Evolutionary conservation across 1,140 invertebrate species (phyloP).

Genomic region (Sycophila sp.): DNA sequence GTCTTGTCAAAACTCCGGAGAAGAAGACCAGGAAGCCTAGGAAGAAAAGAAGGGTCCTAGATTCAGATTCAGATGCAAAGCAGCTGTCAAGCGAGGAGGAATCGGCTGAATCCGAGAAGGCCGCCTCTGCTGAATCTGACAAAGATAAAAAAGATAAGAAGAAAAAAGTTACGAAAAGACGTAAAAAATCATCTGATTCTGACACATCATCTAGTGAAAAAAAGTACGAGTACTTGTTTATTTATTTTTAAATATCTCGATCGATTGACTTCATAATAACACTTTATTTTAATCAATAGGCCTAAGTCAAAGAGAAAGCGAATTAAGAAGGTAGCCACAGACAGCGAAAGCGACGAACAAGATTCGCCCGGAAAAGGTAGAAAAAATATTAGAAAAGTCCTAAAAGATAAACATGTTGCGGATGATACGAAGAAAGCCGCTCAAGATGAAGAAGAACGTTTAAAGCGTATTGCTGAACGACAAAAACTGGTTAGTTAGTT

Average conservation of each 20-base stretch:
- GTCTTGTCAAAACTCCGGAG: conserved; percentile 29
- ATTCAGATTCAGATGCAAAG: conserved; percentile 58
- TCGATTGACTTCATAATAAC: neutral
- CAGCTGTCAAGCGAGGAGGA: conserved; percentile 31
- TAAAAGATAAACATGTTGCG: conserved; percentile 82
- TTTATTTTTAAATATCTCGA: too few relatives aligned
- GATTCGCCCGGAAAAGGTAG: conserved; percentile 65
- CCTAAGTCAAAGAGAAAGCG: conserved; percentile 56
- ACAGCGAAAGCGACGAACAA: conserved; percentile 51
- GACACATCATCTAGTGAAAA: conserved; percentile 39
- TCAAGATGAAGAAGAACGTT: conserved; percentile 87
- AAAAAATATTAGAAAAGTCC: conserved; percentile 87
- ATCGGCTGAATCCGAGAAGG: conserved; percentile 31
- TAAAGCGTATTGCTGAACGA: conserved; percentile 85
- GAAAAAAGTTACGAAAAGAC: conserved; percentile 44
- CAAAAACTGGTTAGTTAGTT: conserved; percentile 82
- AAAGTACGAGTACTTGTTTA: too few relatives aligned
- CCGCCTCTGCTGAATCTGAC: too few relatives aligned
- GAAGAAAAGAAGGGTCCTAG: conserved; percentile 45
- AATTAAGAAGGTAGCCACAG: conserved; percentile 55
- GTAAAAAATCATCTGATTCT: conserved; percentile 50
- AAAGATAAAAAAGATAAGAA: conserved; percentile 37
- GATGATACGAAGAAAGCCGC: conserved; percentile 87
- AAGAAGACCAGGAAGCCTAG: conserved; percentile 42
- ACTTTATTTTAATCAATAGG: conserved; percentile 41